Conservation (phyloP, 2,113 vertebrate species). For the Muscicapa adusta region DNA sequence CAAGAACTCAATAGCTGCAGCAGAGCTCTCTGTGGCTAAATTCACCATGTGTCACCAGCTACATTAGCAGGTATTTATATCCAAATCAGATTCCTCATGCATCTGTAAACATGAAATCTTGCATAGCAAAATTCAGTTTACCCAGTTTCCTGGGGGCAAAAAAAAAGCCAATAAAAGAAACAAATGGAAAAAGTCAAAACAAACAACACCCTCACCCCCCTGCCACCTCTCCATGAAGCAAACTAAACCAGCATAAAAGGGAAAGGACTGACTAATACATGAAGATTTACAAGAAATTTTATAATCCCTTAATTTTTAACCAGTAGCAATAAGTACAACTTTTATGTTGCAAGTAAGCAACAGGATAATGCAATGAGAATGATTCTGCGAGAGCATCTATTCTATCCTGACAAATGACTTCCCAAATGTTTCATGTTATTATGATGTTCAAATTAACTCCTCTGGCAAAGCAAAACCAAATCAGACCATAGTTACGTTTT, state of each 20-base stretch:
- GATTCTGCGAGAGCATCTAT: not conserved
- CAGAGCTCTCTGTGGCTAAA: not conserved
- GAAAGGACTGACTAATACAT: not conserved
- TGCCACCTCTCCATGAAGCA: accelerated
- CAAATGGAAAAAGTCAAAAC: not conserved
- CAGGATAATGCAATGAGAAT: not conserved
- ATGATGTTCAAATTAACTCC: not conserved
- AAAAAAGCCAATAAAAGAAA: not conserved
- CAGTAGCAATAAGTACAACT: not conserved
- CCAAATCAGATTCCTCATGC: not conserved
- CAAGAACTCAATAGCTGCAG: not conserved
- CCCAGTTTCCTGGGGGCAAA: not conserved
- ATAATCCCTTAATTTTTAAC: not conserved
- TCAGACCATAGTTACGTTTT: not conserved
- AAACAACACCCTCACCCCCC: accelerated
- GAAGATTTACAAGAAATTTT: not conserved
- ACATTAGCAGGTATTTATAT: not conserved
- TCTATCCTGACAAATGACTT: not conserved
- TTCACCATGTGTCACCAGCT: not conserved
- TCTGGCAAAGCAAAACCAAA: not conserved
- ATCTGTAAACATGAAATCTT: not conserved
- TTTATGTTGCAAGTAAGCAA: not conserved
- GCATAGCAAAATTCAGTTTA: not conserved
- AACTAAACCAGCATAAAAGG: not conserved
- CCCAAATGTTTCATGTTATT: not conserved